Percentiles rank a stretch among this genome's conserved stretches.
Evolutionary conservation across 2,888 invertebrate species (phyloP).

Genomic region (Pherbina coryleti): DNA sequence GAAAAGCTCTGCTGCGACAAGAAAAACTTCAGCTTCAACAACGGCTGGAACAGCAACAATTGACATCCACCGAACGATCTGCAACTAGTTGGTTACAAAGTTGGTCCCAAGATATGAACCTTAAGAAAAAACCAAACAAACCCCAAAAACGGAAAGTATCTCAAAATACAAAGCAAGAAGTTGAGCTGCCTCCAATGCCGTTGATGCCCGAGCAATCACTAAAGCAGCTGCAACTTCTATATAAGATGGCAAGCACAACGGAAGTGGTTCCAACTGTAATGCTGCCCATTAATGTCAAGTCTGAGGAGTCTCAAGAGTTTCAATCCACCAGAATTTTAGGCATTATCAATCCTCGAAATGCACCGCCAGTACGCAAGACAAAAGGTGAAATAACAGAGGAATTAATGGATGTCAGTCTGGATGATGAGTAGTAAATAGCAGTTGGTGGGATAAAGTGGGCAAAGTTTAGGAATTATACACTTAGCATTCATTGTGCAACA

Average conservation of each 20-base stretch:
- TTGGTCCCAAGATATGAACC: slow-evolving; percentile 72
- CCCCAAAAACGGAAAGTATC: slow-evolving; percentile 8
- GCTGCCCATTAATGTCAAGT: neutral
- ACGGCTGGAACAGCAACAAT: slow-evolving; percentile 64
- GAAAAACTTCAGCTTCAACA: slow-evolving; percentile 35
- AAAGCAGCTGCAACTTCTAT: slow-evolving; percentile 66
- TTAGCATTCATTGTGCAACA: neutral
- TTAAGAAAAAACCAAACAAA: slow-evolving; percentile 42
- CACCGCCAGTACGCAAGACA: slow-evolving; percentile 58
- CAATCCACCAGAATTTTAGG: slow-evolving; percentile 26
- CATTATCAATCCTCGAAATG: slow-evolving; percentile 52
- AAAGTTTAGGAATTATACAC: neutral
- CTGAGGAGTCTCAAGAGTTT: neutral
- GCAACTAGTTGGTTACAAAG: slow-evolving; percentile 71
- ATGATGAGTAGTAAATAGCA: slow-evolving; percentile 51
- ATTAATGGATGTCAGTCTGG: slow-evolving; percentile 73
- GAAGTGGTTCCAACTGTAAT: slow-evolving; percentile 37
- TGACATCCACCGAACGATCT: slow-evolving; percentile 59
- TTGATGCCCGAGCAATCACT: slow-evolving; percentile 68
- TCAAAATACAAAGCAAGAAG: neutral
- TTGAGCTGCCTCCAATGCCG: slow-evolving; percentile 67
- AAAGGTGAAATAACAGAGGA: slow-evolving; percentile 73
- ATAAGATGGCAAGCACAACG: slow-evolving; percentile 61
- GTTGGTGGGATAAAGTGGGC: neutral
- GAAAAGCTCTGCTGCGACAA: slow-evolving; percentile 47